Base-by-base conservation (phyloP, 1,140 invertebrate genomes). In the Diorhabda carinulata region DNA sequence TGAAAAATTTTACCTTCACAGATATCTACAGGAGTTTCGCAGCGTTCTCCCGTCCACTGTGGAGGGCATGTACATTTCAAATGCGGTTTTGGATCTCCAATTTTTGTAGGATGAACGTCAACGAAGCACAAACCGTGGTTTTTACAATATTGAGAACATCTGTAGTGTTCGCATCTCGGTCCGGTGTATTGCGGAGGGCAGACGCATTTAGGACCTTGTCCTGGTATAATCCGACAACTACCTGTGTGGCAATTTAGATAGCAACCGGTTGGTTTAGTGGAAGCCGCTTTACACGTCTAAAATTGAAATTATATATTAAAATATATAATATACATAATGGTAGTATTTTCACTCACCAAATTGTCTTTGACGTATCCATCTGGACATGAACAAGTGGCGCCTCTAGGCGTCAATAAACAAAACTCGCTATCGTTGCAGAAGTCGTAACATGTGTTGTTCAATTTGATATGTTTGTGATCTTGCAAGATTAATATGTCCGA, bases 401-500 rank as follows among this genome's bases (percentile, higher is more conserved):
- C 82, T 61, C 72, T 78, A 0, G 82, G 81, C 10, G 81, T 83
- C 8, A 87, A 81, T 64, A 88, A 78, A 74, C 88, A 89, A 45
- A 89, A 83, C 42, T 87, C 86, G 44, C 82, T 85, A 3, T 82
- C 77, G 70, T 85, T 82, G 78, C 89, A 91, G 9, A 84, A 84
- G 44, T 81, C 81, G 5, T 80, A 77, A 69, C 81, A 83, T 45
- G 80, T 79, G 78, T 81, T 82, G 47, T 86, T 84, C 9, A 77
- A 74, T 9, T 73, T 71, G 43, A 84, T 83, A 73, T 91, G 88
- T 72, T 89, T 88, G 69, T 88, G 78, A 67, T 88, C 84, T 73
- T 91, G 90, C 25, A 91, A 76, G 6, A 92, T 87, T n/a, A 87
- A 78, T 72, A 91, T 84, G 76, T 90, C 88, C 3, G 86, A 85